Evolutionary conservation across 2,888 invertebrate genomes (phyloP).

Genomic region (Gari tellinella): DNA sequence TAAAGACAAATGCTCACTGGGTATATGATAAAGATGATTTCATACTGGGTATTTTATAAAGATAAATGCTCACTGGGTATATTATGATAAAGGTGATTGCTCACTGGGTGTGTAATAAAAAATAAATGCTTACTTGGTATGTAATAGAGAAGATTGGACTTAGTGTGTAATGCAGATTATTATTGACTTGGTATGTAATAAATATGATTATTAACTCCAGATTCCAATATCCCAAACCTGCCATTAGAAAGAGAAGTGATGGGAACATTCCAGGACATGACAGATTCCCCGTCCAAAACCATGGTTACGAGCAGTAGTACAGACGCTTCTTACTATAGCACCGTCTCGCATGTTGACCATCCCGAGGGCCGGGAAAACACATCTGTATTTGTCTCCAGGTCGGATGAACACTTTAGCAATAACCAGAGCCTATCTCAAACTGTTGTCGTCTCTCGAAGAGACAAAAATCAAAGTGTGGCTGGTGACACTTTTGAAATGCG

Average conservation of each 20-base stretch:
- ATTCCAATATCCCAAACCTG: slow-evolving; percentile 51
- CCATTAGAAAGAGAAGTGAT: slow-evolving; percentile 34
- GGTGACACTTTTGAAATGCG: slow-evolving; percentile 11
- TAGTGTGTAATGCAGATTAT: neutral
- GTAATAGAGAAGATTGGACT: neutral
- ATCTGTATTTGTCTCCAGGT: neutral
- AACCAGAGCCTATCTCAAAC: slow-evolving; percentile 9
- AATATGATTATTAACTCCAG: slow-evolving; percentile 30
- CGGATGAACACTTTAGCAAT: slow-evolving; percentile 10
- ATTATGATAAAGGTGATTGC: too few relatives aligned
- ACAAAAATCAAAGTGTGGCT: neutral
- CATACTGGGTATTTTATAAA: too few relatives aligned
- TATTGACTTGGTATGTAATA: neutral
- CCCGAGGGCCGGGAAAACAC: neutral
- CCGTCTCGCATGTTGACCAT: slow-evolving; percentile 29
- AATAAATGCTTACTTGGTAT: too few relatives aligned
- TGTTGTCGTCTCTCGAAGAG: neutral
- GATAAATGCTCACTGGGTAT: too few relatives aligned
- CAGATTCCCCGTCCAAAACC: slow-evolving; percentile 34
- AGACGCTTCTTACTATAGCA: slow-evolving; percentile 52
- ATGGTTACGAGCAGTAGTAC: slow-evolving; percentile 37
- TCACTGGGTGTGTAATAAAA: too few relatives aligned
- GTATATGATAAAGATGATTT: too few relatives aligned
- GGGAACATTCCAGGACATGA: neutral
- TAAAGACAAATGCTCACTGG: too few relatives aligned